Percentiles rank a stretch among this genome's conserved stretches.
These are phyloP conservation scores for Arenaria interpres DNA, from an alignment of 2,113 vertebrate genomes.

Conservation along the genomic window DNA sequence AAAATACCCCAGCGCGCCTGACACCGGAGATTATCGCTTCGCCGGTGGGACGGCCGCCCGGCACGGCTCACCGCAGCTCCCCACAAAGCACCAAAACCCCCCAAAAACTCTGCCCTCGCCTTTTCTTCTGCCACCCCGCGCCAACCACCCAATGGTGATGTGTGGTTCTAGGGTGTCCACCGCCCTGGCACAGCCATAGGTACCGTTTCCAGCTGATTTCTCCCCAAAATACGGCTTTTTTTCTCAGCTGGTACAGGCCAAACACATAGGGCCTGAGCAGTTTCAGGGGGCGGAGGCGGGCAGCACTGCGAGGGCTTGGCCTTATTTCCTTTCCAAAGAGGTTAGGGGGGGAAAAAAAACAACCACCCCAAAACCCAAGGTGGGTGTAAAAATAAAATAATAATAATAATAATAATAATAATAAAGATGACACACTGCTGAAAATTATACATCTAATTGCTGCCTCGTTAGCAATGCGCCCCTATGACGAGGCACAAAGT, in stretches of 20 bases:
- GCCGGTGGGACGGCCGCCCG: neutral
- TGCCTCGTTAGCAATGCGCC: slow-evolving; percentile 44
- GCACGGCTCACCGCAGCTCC: neutral
- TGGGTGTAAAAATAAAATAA: slow-evolving; percentile 55
- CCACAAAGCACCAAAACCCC: neutral
- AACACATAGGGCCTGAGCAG: accelerated
- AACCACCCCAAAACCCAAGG: neutral
- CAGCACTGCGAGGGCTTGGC: neutral
- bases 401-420: slow-evolving; percentile 46
- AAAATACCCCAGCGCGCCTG: slow-evolving; percentile 64
- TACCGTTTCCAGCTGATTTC: neutral
- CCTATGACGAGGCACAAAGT: slow-evolving; percentile 56
- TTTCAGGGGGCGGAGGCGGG: neutral
- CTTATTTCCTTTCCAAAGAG: neutral
- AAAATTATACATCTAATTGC: slow-evolving; percentile 64
- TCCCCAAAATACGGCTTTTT: neutral
- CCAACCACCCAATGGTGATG: neutral
- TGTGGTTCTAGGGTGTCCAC: neutral
- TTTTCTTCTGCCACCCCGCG: neutral
- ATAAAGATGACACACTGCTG: slow-evolving; percentile 66
- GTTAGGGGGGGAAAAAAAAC: neutral
- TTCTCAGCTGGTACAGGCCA: neutral
- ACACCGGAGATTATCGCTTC: slow-evolving; percentile 62
- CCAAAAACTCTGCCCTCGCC: neutral
- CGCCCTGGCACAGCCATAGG: accelerated